phyloP scores from a whole-genome alignment of 2,888 invertebrate species.

The Drosophila mayaguana region DNA sequence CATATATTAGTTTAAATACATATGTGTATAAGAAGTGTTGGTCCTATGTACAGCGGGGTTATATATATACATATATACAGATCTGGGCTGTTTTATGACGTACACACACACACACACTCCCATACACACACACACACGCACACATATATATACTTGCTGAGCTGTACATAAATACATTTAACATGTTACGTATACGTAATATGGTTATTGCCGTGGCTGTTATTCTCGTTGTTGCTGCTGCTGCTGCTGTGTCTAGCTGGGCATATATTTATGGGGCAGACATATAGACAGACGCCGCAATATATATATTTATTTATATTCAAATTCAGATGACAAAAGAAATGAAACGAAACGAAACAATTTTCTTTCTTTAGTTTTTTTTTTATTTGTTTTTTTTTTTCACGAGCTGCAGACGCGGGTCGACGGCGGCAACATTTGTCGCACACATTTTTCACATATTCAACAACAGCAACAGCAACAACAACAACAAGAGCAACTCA shows the following conservation, averaged over 20 bases:
- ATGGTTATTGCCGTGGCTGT: constrained; percentile 25
- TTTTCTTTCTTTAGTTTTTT: constrained; percentile 58
- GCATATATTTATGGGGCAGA: constrained; percentile 62
- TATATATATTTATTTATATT: constrained; percentile 74
- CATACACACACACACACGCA: constrained; percentile 1
- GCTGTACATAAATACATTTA: constrained; percentile 45
- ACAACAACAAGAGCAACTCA: constrained; percentile 23
- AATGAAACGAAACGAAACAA: constrained; percentile 72
- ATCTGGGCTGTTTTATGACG: constrained; percentile 19
- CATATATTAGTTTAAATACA: background rate
- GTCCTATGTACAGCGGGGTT: too few relatives aligned
- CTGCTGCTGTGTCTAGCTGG: constrained; percentile 23
- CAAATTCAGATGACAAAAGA: constrained; percentile 76
- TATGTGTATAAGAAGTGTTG: background rate
- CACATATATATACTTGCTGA: constrained; percentile 2
- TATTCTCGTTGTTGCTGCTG: constrained; percentile 12
- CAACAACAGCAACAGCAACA: constrained; percentile 34
- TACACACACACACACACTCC: constrained; percentile 3
- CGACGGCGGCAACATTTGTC: constrained; percentile 62
- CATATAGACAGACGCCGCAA: constrained; percentile 55
- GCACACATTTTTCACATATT: constrained; percentile 78
- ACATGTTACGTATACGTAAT: constrained; percentile 59
- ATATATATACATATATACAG: constrained; percentile 6
- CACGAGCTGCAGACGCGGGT: constrained; percentile 13
- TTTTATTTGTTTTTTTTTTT: constrained; percentile 19